Evolutionary conservation across 1,140 invertebrate genomes (phyloP), one percentile per base, ranked within the genome.

Genomic region (Aphidius gifuensis): DNA sequence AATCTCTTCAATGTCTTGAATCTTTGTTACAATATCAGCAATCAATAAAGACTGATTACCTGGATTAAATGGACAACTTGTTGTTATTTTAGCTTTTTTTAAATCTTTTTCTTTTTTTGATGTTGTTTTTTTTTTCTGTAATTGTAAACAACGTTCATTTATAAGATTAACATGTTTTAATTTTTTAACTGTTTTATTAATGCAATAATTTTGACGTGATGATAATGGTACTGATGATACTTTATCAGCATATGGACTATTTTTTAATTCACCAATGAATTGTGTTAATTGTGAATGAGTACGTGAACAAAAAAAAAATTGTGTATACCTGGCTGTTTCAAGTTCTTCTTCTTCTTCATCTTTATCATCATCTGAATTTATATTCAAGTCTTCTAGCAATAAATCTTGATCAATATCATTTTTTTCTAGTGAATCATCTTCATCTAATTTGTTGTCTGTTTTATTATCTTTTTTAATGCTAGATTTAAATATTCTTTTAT

Each of bases 271-370:
- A 57, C 87, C 85, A 39, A 98, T 86, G 84, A 98, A 96, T 77
- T 99, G 97, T 3, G 91, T 86, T 38, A 99, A 79, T 76, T 99
- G 97, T 7, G 96, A 98, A 82, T 99, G 96, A 42, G 97, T 99
- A 75, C 97, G 85, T 66, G 94, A 97, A 71, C 94, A 96, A 80
- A 94, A 97, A 71, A 90, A 94, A 65, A 98, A 91, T 88, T 97
- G 81, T 6, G 84, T 84, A 64, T 74, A 67, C 71, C 61, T 77
- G 50, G 64, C 68, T 63, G 49, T 61, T 2, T 82, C 77, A 60
- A 82, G 74, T 53, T 76, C 71, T 53, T 74, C 65, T 50, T 83
- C 76, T 23, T 74, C 65, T 48, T 83, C 76, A 21, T 85, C 82
- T 54, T 83, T 77, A 57, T 85, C 82, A 54, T 83, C 83, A 63